Evolutionary conservation across 2,888 invertebrate genomes (phyloP).

Genomic region (Rhogogaster chlorosoma): DNA sequence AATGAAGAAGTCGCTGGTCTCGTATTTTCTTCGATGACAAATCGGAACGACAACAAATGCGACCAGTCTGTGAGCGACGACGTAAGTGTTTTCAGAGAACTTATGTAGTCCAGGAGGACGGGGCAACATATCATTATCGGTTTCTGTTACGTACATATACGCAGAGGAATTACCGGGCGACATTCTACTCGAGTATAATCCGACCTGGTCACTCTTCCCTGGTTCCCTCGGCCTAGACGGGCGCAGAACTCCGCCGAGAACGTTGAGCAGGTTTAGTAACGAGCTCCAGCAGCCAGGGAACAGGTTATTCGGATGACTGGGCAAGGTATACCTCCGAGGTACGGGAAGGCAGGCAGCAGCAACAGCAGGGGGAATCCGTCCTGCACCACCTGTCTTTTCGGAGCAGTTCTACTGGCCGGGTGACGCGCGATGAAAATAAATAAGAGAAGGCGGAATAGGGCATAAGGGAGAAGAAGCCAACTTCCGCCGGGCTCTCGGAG

Average conservation of each 20-base stretch:
- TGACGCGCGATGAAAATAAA: conserved; percentile 35
- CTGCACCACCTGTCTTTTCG: conserved; percentile 51
- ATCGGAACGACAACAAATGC: neutral
- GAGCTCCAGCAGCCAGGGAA: conserved; percentile 39
- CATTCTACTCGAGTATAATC: conserved; percentile 11
- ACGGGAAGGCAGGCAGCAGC: neutral
- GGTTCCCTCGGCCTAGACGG: neutral
- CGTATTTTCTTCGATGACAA: neutral
- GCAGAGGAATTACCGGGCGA: neutral
- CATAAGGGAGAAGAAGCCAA: conserved; percentile 22
- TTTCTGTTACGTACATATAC: neutral
- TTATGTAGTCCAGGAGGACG: conserved; percentile 36
- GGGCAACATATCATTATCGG: neutral
- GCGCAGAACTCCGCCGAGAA: neutral
- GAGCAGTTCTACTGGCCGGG: conserved; percentile 23
- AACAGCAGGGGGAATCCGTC: neutral
- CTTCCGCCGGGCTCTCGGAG: neutral
- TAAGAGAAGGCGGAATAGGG: neutral
- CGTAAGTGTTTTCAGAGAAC: neutral
- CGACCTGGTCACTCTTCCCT: neutral
- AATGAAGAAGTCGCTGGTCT: neutral
- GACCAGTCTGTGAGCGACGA: neutral
- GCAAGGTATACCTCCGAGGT: conserved; percentile 23
- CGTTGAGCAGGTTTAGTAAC: conserved; percentile 50
- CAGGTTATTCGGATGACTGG: conserved; percentile 53